Evolutionary conservation across 2,888 invertebrate genomes (phyloP), one percentile per base, ranked within the genome.

Genomic region (Nezara viridula): DNA sequence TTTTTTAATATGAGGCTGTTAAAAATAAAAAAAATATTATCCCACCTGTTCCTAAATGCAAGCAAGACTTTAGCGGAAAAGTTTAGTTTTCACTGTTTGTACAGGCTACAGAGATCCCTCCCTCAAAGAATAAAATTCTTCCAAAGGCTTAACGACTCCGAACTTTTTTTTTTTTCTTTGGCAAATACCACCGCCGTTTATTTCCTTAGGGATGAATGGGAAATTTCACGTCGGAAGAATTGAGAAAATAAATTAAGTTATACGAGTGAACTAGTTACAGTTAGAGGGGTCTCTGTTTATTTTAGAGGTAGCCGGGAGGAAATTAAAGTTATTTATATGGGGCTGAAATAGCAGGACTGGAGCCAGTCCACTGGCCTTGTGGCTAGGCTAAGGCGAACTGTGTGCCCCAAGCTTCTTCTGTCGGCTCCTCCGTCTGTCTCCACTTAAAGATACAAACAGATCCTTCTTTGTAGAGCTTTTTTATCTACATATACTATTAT

Each of bases 301-400:
- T 81, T 81, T 44, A 81, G 44, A 81, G 44, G 44, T 4, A 4
- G 24, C 44, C 10, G 14, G 44, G 81, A 81, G 81, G 81, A 81
- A 81, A 81, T 81, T 81, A 81, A 81, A 81, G 81, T 81, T 81
- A 81, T 81, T 81, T 81, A 81, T 47, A 47, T 47, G 81, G 44
- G n/a, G 44, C 81, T 44, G 81, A 44, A 81, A 40, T 81, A 81
- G 44, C 81, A 81, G 81, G n/a, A 5, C 44, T 44, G 81, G 40
- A 37, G 81, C 44, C 81, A 44, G 44, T 5, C 44, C 5, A 3
- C 27, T 32, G 60, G n/a, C 27, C 60, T 60, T 60, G 66, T 73
- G 66, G 66, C 6, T 73, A 73, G 66, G 66, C 32, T 32, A 73
- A 73, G 66, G 32, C 32, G 19, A 37, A 37, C 37, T 27, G 7